phyloP scores from a whole-genome alignment of 2,113 vertebrate species.

The Gopherus evgoodei region DNA sequence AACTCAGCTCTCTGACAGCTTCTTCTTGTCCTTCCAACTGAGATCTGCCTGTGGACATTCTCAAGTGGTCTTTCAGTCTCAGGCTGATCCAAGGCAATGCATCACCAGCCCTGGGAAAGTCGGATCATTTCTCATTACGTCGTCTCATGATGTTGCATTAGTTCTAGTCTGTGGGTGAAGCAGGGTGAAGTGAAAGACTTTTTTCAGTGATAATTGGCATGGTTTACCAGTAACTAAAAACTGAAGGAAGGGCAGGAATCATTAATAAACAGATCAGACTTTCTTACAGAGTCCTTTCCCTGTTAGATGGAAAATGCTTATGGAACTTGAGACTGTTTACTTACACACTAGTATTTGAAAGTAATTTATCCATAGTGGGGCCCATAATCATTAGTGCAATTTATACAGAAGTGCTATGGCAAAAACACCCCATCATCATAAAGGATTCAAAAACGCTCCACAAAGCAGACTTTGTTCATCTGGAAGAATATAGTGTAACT shows the following conservation, averaged over 20 bases:
- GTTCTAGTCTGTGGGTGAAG: background rate
- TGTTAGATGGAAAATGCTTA: background rate
- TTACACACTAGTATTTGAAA: too few relatives aligned
- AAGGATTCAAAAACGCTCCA: accelerated
- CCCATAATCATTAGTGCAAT: too few relatives aligned
- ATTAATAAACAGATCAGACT: background rate
- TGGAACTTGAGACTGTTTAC: too few relatives aligned
- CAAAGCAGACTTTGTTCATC: accelerated
- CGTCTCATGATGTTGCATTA: background rate
- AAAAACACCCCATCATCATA: too few relatives aligned
- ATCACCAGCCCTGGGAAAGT: accelerated
- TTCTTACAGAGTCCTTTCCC: accelerated
- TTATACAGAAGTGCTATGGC: too few relatives aligned
- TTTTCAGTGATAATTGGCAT: background rate
- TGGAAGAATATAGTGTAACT: accelerated
- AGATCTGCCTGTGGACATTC: background rate
- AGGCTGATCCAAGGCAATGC: accelerated
- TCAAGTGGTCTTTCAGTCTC: background rate
- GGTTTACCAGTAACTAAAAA: background rate
- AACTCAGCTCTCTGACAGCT: background rate
- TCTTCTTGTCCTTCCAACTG: background rate
- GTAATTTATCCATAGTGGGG: background rate
- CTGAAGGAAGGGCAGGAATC: background rate
- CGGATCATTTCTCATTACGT: accelerated
- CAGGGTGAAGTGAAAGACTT: background rate